A percentile compares a stretch with the other conserved stretches of the same genome.
Conservation (phyloP, 2,888 invertebrate species). For the Drosophila algonquin region DNA sequence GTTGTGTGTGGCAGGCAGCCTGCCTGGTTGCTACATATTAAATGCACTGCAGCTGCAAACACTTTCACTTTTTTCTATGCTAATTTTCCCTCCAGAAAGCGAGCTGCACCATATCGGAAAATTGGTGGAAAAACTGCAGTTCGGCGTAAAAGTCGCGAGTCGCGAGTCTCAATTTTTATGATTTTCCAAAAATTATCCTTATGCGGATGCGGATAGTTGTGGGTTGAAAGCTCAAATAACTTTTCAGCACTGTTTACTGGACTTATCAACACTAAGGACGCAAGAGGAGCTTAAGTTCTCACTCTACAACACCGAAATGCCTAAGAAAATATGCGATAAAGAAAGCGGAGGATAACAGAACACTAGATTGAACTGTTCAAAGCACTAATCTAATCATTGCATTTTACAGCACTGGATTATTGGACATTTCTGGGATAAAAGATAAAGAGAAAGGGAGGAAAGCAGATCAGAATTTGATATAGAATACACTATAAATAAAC, state of each 20-base stretch:
- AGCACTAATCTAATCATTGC: no score
- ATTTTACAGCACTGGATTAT: background rate
- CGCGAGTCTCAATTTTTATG: slow-evolving; percentile 33
- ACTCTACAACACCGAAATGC: no score
- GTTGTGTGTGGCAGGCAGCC: slow-evolving; percentile 2
- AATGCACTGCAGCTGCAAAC: slow-evolving; percentile 73
- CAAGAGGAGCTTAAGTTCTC: no score
- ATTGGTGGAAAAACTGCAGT: background rate
- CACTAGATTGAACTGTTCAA: no score
- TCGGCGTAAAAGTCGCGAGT: background rate
- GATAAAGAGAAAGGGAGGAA: background rate
- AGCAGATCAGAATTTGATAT: background rate
- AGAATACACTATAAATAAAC: no score
- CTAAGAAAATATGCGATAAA: no score
- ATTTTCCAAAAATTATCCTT: slow-evolving; percentile 58
- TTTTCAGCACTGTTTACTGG: no score
- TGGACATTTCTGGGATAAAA: background rate
- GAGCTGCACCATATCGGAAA: background rate
- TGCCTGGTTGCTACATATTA: slow-evolving; percentile 60
- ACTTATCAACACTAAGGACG: no score
- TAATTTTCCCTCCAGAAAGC: slow-evolving; percentile 55
- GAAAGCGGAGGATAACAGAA: no score
- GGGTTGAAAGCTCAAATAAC: background rate
- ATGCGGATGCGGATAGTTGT: slow-evolving; percentile 29
- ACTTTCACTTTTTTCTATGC: slow-evolving; percentile 74